A percentile compares a stretch with the other conserved stretches of the same genome.
These are phyloP conservation scores for Unio delphinus DNA, from an alignment of 2,888 invertebrate genomes.

Conservation along the genomic window DNA sequence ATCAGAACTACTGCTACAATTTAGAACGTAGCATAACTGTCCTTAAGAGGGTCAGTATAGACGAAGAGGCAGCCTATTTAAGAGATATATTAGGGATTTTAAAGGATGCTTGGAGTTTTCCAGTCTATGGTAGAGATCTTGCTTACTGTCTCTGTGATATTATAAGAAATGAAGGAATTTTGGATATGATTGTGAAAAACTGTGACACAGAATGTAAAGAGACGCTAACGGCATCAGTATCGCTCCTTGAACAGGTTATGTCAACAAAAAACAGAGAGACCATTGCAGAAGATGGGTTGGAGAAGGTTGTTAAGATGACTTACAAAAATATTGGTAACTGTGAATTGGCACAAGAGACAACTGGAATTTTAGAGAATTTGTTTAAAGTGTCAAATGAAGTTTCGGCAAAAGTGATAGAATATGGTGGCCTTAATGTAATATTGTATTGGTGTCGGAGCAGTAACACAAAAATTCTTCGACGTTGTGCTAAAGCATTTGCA, in stretches of 20 bases:
- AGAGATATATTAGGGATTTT: slow-evolving; percentile 58
- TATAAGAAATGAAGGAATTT: slow-evolving; percentile 87
- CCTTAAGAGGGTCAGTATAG: slow-evolving; percentile 47
- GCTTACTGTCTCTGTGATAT: slow-evolving; percentile 95
- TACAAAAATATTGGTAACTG: slow-evolving; percentile 89
- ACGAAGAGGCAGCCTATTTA: slow-evolving; percentile 53
- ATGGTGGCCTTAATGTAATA: slow-evolving; percentile 93
- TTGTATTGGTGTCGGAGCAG: slow-evolving; percentile 94
- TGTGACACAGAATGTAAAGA: slow-evolving; percentile 84
- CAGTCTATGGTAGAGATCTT: slow-evolving; percentile 92
- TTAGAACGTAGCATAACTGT: slow-evolving; percentile 52
- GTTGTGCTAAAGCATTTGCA: slow-evolving; percentile 96
- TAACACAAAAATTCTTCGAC: slow-evolving; percentile 90
- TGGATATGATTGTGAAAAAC: slow-evolving; percentile 81
- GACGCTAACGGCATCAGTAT: slow-evolving; percentile 89
- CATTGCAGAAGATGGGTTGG: slow-evolving; percentile 92
- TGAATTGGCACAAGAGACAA: slow-evolving; percentile 59
- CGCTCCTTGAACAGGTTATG: slow-evolving; percentile 91
- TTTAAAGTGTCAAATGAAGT: slow-evolving; percentile 98
- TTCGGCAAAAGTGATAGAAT: slow-evolving; percentile 90
- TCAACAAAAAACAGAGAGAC: slow-evolving; percentile 94
- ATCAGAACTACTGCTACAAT: slow-evolving; percentile 49
- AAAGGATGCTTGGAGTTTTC: slow-evolving; percentile 93
- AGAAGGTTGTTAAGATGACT: slow-evolving; percentile 91
- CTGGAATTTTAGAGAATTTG: slow-evolving; percentile 74